Evolutionary conservation across 2,113 vertebrate species (phyloP).

Genomic region (Indicator indicator): DNA sequence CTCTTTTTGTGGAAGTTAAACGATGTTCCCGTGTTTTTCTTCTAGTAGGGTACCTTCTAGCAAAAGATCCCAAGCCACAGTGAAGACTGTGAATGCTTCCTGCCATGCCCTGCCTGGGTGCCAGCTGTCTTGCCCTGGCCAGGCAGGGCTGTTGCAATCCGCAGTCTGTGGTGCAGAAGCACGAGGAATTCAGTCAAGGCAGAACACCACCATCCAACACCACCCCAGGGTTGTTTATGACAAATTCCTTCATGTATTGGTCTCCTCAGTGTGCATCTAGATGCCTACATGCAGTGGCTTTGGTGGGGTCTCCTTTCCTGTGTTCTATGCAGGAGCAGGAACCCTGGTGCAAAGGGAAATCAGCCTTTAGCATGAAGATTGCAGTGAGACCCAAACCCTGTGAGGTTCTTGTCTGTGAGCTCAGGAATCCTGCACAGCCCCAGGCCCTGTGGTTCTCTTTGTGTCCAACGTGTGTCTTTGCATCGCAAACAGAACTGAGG

Average conservation of each 20-base stretch:
- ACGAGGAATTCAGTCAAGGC: not conserved
- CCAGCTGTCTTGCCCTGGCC: not conserved
- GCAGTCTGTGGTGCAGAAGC: not conserved
- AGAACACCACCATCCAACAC: not conserved
- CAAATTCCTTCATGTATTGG: not conserved
- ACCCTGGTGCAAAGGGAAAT: not conserved
- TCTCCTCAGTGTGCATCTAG: not conserved
- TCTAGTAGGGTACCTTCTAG: not conserved
- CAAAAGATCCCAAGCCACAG: not conserved
- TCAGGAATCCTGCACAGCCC: not conserved
- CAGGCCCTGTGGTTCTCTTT: not conserved
- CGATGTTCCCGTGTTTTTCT: not conserved
- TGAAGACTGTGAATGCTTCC: not conserved
- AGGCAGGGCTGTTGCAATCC: not conserved
- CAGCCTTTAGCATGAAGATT: not conserved
- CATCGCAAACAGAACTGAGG: constrained; percentile 1
- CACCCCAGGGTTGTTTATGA: not conserved
- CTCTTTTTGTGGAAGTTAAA: no score
- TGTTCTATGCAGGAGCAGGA: not conserved
- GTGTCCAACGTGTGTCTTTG: not conserved
- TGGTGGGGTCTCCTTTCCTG: not conserved
- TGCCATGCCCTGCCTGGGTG: not conserved
- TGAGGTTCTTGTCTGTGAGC: not conserved
- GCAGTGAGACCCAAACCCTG: not conserved
- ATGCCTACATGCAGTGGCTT: not conserved